A percentile compares a stretch with the other conserved stretches of the same genome.
phyloP scores from a whole-genome alignment of 2,113 vertebrate genomes.

The Oreochromis aureus region DNA sequence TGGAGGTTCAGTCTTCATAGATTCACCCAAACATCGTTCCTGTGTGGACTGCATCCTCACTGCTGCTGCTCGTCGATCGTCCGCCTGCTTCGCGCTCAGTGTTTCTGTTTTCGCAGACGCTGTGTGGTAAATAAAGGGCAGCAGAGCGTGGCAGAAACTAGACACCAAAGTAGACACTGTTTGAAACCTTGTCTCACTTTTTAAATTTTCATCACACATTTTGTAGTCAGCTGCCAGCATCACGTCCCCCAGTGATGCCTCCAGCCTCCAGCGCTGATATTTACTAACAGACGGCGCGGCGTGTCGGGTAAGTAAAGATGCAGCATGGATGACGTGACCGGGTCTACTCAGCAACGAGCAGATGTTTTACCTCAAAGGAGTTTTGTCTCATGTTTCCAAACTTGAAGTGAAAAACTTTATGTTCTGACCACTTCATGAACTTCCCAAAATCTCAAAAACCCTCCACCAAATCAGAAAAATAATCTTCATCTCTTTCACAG shows the following conservation, averaged over 20 bases:
- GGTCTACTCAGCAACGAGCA: neutral
- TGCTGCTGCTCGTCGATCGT: accelerated
- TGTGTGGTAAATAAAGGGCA: neutral
- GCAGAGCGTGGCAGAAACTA: neutral
- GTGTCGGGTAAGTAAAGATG: neutral
- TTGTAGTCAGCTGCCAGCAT: neutral
- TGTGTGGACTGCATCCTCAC: accelerated
- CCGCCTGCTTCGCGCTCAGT: accelerated
- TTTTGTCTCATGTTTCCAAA: neutral
- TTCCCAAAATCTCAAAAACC: neutral
- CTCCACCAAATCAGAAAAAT: neutral
- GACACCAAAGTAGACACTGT: neutral
- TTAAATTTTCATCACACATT: neutral
- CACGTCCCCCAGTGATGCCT: neutral
- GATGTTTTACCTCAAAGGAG: neutral
- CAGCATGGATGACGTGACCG: neutral
- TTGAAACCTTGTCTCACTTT: neutral
- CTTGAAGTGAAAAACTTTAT: neutral
- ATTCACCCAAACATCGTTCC: neutral
- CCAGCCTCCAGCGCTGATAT: neutral
- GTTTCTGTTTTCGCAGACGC: neutral
- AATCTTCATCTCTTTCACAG: neutral
- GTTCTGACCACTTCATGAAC: neutral
- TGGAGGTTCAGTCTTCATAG: neutral
- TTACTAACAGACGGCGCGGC: neutral